A percentile compares a stretch with the other conserved stretches of the same genome.
These are phyloP conservation scores for Sebastes schlegelii DNA, from an alignment of 2,113 vertebrate genomes.

Conservation along the genomic window DNA sequence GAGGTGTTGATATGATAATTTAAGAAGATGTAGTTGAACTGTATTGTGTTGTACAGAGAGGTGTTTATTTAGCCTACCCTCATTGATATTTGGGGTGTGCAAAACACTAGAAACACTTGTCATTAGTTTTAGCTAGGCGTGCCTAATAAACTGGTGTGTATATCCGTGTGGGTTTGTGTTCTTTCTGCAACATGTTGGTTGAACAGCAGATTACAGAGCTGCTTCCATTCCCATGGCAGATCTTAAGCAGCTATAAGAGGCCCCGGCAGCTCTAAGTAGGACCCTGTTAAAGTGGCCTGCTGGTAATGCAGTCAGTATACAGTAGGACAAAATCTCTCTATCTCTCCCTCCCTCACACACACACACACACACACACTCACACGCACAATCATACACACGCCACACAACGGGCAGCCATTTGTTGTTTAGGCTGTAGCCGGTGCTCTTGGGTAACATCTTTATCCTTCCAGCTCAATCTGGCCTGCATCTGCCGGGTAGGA, in stretches of 20 bases:
- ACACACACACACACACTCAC: not conserved
- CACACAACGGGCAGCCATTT: slow-evolving; percentile 49
- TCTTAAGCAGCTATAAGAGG: slow-evolving; percentile 59
- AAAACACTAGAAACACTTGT: not conserved
- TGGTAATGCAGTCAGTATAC: slow-evolving; percentile 56
- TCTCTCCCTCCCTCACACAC: not conserved
- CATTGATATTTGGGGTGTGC: not conserved
- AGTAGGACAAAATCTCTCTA: slow-evolving; percentile 23
- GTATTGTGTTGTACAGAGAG: not conserved
- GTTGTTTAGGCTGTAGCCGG: slow-evolving; percentile 47
- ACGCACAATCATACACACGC: not conserved
- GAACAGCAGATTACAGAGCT: slow-evolving; percentile 41
- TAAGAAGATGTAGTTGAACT: not conserved
- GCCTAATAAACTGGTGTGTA: not conserved
- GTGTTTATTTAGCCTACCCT: not conserved
- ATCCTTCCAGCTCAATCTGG: slow-evolving; percentile 79
- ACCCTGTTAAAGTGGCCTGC: slow-evolving; percentile 69
- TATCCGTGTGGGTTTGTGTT: not conserved
- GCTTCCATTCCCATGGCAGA: slow-evolving; percentile 33
- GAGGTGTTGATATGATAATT: not conserved
- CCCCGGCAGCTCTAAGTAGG: slow-evolving; percentile 41
- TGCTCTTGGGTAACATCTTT: slow-evolving; percentile 80
- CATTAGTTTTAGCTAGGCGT: not conserved
- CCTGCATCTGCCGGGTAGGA: slow-evolving; percentile 73
- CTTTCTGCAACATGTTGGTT: slow-evolving; percentile 19